Evolutionary conservation across 2,113 vertebrate genomes (phyloP), one percentile per base, ranked within the genome.

Genomic region (Brachyhypopomus gauderio): DNA sequence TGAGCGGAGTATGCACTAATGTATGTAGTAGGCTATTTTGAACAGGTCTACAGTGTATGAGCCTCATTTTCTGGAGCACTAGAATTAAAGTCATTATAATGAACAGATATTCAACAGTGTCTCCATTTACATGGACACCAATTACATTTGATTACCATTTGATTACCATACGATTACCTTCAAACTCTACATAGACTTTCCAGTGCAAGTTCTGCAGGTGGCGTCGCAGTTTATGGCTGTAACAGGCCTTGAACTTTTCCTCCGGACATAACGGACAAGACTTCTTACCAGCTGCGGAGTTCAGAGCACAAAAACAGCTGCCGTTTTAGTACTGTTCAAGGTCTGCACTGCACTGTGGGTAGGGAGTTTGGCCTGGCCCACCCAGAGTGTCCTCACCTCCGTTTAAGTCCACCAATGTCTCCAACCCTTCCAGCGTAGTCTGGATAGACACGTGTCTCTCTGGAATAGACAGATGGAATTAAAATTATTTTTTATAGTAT

Each of bases 181-280:
- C 94, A 93, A 96, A 98, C 90, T 98, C 96, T 83, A 97, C 96
- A 63, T 96, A 99, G 83, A 98, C 94, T 87, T 97, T 99, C 97
- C 98, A 99, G 90, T 99, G 97, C 62, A 99, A 93, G 90, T 98
- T 99, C 88, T 97, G 96, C 86, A 99, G 93, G 82, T 99, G 97
- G 2, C 96, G 92, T 25, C 93, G 92, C 22, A 99, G 95, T 72
- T 99, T 99, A 85, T 96, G 95, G 86, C 92, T 92, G 82, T 95
- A 96, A 81, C 95, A 97, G 75, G 97, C 94, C 89, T 93, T 97
- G 55, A 97, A 98, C 77, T 95, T 97, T 87, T 98, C 96, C 86
- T 96, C 96, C 0, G 97, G 95, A 87, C 97, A 99, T 79, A 99
- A 88, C 0, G 97, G 97, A 87, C 98, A 99, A 5, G 92, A 89